Evolutionary conservation across 2,888 invertebrate genomes (phyloP), one percentile per base, ranked within the genome.

Genomic region (Drosophila neotestacea): DNA sequence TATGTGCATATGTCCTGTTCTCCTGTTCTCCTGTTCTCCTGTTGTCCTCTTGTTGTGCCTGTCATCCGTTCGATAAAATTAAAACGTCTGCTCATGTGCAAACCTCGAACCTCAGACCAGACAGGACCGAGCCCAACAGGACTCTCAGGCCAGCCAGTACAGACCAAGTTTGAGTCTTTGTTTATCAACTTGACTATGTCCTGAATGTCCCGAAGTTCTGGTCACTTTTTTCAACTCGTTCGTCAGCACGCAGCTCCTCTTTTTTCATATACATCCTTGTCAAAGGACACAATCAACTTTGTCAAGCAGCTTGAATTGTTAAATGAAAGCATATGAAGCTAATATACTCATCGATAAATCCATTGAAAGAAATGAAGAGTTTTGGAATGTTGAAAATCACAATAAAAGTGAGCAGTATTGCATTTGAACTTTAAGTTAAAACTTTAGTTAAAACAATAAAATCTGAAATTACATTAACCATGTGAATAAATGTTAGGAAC

Each of bases 61-160:
- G 73, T 69, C 85, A 73, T 70, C 72, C 70, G 73, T 84, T 84
- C 86, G 85, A 88, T 85, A 85, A 85, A 86, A 85, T 85, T 79
- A 79, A 85, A 88, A 83, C 81, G 76, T 81, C 76, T 88, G 84
- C 84, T 84, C 81, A 79, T 85, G 86, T 81, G 86, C 56, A 70
- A 73, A 73, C 75, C 67, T 52, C 77, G 60, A 41, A 48, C 59
- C 67, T 48, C 77, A 51, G 52, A 52, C 22, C 48, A 16, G 13
- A 9, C 30, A n/a, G 10, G 13, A 34, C 30, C n/a, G 5, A 4
- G 39, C 22, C 4, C 11, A 6, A 22, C 51, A 6, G 38, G 27
- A 10, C 41, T 6, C 36, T 6, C 36, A 2, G 22, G 36, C 27
- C 7, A n/a, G 38, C 32, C 16, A 52, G 36, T 22, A 52, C 80